Evolutionary conservation across 2,797 vertebrate species (phyloP).

Genomic region (Sebastolobus alascanus): DNA sequence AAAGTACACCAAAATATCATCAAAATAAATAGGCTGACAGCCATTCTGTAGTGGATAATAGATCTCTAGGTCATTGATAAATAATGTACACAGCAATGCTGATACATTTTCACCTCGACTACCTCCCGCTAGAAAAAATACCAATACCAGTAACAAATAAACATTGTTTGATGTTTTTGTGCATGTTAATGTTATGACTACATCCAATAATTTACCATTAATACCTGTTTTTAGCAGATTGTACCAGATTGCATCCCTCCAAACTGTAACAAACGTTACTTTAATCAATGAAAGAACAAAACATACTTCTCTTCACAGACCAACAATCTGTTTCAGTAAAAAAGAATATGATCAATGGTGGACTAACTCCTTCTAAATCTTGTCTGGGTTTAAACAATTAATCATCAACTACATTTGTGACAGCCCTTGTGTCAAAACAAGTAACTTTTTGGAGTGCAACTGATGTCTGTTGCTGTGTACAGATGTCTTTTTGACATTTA

Average conservation of each 20-base stretch:
- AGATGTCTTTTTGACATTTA: conserved; percentile 7
- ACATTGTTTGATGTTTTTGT: background rate
- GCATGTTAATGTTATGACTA: background rate
- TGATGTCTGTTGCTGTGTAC: background rate
- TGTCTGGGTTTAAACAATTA: background rate
- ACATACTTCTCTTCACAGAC: background rate
- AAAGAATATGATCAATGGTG: background rate
- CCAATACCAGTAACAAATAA: background rate
- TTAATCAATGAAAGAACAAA: background rate
- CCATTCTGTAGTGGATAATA: background rate
- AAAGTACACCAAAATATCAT: no score
- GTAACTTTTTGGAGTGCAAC: background rate
- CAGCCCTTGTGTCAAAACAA: conserved; percentile 5
- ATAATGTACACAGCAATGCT: background rate
- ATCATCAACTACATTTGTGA: background rate
- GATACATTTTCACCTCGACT: background rate
- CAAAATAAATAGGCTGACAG: no score
- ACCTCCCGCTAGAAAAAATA: background rate
- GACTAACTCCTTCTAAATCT: background rate
- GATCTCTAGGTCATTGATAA: background rate
- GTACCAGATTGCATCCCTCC: background rate
- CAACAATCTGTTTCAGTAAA: background rate
- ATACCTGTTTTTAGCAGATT: background rate
- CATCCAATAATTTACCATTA: background rate
- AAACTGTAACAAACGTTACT: background rate